Percentiles rank a stretch among this genome's conserved stretches.
Evolutionary conservation across 2,888 invertebrate genomes (phyloP).

Genomic region (Ennomos quercinarius): DNA sequence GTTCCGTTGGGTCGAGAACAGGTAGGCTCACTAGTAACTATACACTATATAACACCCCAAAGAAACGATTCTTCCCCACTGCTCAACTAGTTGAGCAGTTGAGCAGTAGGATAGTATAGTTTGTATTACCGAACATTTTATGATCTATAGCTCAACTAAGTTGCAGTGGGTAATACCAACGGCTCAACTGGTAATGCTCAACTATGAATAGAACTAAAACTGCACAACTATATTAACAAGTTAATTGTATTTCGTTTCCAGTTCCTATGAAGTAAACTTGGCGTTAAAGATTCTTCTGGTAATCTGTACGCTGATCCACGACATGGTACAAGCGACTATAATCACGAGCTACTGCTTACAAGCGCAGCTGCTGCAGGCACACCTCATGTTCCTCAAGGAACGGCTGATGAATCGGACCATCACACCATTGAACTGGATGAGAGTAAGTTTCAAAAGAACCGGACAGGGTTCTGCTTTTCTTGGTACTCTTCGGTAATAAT

Average conservation of each 20-base stretch:
- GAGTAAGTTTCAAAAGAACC: slow-evolving; percentile 73
- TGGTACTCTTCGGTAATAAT: too few relatives aligned
- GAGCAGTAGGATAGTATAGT: too few relatives aligned
- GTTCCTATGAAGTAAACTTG: slow-evolving; percentile 78
- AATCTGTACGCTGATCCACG: slow-evolving; percentile 90
- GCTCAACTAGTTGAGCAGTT: too few relatives aligned
- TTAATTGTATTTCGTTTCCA: slow-evolving; percentile 47
- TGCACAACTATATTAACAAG: too few relatives aligned
- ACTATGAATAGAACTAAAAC: too few relatives aligned
- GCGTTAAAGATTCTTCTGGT: slow-evolving; percentile 87
- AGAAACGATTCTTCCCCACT: too few relatives aligned
- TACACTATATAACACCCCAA: too few relatives aligned
- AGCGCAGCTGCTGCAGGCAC: slow-evolving; percentile 91
- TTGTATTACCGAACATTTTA: too few relatives aligned
- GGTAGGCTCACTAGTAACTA: slow-evolving; percentile 62
- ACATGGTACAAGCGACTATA: slow-evolving; percentile 93
- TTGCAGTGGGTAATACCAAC: too few relatives aligned
- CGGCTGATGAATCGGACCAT: slow-evolving; percentile 90
- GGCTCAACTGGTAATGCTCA: too few relatives aligned
- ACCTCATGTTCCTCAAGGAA: slow-evolving; percentile 89
- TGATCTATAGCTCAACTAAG: too few relatives aligned
- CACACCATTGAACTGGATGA: slow-evolving; percentile 91
- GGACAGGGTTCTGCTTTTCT: too few relatives aligned
- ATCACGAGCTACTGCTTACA: slow-evolving; percentile 93
- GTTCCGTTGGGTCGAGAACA: slow-evolving; percentile 87